Evolutionary conservation across 2,797 vertebrate species (phyloP).

Genomic region (Anabas testudineus): DNA sequence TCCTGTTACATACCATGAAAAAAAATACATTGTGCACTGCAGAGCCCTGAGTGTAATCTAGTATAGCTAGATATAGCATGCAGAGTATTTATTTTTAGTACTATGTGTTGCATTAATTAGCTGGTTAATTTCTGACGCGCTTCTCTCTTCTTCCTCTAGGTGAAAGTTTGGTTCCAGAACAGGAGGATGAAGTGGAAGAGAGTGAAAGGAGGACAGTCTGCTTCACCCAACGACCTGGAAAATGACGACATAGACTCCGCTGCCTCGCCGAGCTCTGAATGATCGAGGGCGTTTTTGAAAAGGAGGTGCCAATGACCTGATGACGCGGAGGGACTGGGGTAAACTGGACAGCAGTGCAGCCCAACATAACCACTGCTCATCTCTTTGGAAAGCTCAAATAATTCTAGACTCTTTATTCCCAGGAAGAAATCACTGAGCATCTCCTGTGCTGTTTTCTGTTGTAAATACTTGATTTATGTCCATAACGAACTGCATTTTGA

Average conservation of each 20-base stretch:
- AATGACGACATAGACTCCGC: conserved; percentile 93
- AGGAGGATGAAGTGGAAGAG: conserved; percentile 99
- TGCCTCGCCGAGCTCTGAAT: conserved; percentile 93
- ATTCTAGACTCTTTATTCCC: conserved; percentile 41
- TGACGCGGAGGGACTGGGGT: conserved; percentile 26
- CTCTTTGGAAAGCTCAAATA: conserved; percentile 41
- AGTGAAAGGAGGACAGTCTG: conserved; percentile 93
- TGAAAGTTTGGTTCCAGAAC: conserved; percentile 99
- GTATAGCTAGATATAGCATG: neutral
- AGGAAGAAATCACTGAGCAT: conserved; percentile 63
- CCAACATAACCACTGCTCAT: conserved; percentile 17
- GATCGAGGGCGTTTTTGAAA: conserved; percentile 40
- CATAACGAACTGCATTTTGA: conserved; percentile 64
- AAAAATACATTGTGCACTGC: neutral
- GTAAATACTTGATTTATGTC: conserved; percentile 76
- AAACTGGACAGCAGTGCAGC: conserved; percentile 47
- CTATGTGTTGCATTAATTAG: neutral
- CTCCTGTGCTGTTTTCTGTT: conserved; percentile 61
- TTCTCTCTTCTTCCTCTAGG: conserved; percentile 76
- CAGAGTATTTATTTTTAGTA: neutral
- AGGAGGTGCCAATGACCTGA: conserved; percentile 24
- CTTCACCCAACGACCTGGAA: conserved; percentile 90
- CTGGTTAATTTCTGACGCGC: conserved; percentile 41
- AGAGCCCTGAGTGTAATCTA: neutral
- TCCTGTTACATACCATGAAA: conserved; percentile 51